These are phyloP conservation scores for Trichogramma dendrolimi DNA, from an alignment of 2,888 invertebrate species.

Conservation along the genomic window DNA sequence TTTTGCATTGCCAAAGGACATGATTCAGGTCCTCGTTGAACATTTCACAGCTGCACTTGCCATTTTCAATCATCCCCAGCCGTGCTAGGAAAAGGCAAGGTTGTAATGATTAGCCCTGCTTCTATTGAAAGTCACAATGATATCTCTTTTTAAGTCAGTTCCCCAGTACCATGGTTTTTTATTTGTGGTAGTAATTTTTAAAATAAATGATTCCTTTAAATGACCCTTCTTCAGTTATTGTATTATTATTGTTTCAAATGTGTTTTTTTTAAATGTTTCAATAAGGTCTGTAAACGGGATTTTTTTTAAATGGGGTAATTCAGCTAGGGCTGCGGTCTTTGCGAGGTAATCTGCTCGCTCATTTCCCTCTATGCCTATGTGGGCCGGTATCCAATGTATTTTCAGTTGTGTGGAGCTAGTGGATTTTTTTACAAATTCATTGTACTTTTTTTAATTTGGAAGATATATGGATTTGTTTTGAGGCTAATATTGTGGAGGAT, in stretches of 20 bases:
- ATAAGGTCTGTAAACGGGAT: constrained; percentile 1
- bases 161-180: constrained; percentile 5
- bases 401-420: neutral
- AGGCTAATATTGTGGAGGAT: neutral
- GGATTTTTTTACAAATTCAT: neutral
- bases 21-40: too few relatives aligned
- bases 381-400: constrained; percentile 1
- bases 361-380: neutral
- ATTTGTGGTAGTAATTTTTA: neutral
- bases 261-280: neutral
- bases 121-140: constrained; percentile 2
- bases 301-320: neutral
- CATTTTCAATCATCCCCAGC: neutral
- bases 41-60: too few relatives aligned
- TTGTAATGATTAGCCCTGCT: constrained; percentile 1
- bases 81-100: constrained; percentile 1
- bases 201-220: neutral
- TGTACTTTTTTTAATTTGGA: constrained; percentile 6
- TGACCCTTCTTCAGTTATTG: too few relatives aligned
- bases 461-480: constrained; percentile 1
- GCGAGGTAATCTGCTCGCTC: neutral
- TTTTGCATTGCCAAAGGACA: too few relatives aligned
- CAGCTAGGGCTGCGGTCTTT: neutral
- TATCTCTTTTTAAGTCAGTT: constrained; percentile 2
- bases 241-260: neutral